Base-by-base conservation (phyloP, 2,888 invertebrate species). In the Metacarcinus magister region DNA sequence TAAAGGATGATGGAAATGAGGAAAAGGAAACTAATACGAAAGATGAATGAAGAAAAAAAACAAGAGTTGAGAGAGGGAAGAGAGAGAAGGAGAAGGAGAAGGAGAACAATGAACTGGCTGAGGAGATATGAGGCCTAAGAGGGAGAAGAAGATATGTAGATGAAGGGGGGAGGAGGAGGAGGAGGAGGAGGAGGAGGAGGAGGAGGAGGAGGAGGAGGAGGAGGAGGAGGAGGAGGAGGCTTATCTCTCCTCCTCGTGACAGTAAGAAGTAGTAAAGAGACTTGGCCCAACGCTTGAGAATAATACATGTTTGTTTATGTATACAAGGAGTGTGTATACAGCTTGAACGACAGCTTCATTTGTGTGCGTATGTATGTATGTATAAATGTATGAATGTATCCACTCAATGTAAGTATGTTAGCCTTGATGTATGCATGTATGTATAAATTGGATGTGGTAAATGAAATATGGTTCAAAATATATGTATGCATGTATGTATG, bases 191-290 rank as follows among this genome's bases (percentile, higher is more conserved):
- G 44, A 39, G 28, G 28, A 28, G 82, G 44, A 43, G 23, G 13
- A 82, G 13, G 43, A 67, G 39, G 7, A 23, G 54, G 43, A 19
- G 43, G 43, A 67, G 67, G 67, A 54, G 54, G 67, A 39, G 60
- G 75, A 75, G n/a, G 75, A 75, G 28, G 75, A 75, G 75, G 75
- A 75, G 75, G 75, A 75, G 75, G 75, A 67, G 82, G 32, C 82
- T 82, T 82, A 82, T 82, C 82, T 82, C 32, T 82, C 75, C 48
- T 39, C 28, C 48, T 43, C 28, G 75, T 60, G 75, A 93, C 91
- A 91, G 48, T 46, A 23, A 91, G 48, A 91, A n/a, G 48, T 16
- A 91, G 48, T 46, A 91, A 91, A 91, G 91, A 91, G 48, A 91
- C 43, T 90, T 90, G 90, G 44, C 39, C 23, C 39, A 91, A 16